These are phyloP conservation scores for Rhynchomys soricoides DNA, from an alignment of 2,113 vertebrate species.

Conservation along the genomic window DNA sequence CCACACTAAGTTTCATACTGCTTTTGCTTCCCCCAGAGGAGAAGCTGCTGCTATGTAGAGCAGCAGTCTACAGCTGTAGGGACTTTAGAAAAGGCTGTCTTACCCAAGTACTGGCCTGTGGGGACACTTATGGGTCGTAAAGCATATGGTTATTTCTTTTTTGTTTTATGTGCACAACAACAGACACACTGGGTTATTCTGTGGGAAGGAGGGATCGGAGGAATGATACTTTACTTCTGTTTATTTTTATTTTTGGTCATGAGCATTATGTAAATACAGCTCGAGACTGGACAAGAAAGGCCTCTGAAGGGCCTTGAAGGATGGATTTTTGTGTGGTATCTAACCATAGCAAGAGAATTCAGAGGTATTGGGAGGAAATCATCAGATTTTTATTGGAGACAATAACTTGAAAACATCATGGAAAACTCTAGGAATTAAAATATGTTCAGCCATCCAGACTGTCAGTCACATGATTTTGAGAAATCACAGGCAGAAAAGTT, in stretches of 20 bases:
- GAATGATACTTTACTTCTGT: not conserved
- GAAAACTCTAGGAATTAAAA: conserved; percentile 19
- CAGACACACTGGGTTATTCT: not conserved
- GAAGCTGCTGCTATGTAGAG: not conserved
- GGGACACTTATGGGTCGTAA: too few species aligned
- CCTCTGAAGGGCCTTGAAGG: not conserved
- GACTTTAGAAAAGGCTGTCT: not conserved
- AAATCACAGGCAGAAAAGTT: conserved; percentile 40
- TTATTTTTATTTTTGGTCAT: not conserved
- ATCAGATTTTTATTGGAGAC: not conserved
- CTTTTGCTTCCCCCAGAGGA: not conserved
- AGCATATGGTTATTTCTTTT: not conserved
- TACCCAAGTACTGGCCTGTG: not conserved
- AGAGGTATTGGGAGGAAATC: not conserved
- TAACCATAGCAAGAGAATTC: conserved; percentile 18
- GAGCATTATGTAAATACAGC: not conserved
- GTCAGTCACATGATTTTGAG: not conserved
- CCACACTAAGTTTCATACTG: not conserved
- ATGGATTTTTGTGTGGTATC: not conserved
- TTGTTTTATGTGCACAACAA: not conserved
- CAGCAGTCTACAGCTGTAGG: not conserved
- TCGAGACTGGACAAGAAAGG: not conserved
- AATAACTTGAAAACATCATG: not conserved
- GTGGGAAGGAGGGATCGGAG: not conserved
- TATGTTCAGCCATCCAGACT: not conserved